phyloP scores from a whole-genome alignment of 2,888 invertebrate genomes.

The Eristalinus sepulchralis region DNA sequence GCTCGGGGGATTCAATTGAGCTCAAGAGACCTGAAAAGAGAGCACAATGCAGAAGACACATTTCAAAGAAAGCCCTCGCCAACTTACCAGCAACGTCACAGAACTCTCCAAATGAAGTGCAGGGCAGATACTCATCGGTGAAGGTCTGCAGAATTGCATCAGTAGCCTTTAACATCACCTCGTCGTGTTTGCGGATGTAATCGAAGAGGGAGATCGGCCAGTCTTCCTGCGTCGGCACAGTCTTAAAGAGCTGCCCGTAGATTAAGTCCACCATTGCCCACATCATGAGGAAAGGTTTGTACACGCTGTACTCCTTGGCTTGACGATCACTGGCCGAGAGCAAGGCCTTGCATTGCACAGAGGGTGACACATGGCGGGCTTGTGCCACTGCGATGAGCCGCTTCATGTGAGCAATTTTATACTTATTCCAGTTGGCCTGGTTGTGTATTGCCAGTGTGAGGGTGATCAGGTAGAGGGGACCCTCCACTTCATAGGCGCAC shows the following conservation, averaged over 20 bases:
- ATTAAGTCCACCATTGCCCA: constrained; percentile 92
- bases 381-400: constrained; percentile 90
- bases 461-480: constrained; percentile 93
- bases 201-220: constrained; percentile 96
- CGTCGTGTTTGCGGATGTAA: constrained; percentile 96
- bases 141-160: constrained; percentile 91
- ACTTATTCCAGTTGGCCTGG: constrained; percentile 88
- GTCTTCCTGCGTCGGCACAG: constrained; percentile 89
- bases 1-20: constrained; percentile 79
- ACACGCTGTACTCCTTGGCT: constrained; percentile 88
- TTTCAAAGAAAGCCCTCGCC: not conserved
- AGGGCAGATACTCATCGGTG: constrained; percentile 94
- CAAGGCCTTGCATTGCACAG: constrained; percentile 79
- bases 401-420: constrained; percentile 87
- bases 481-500: constrained; percentile 93
- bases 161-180: constrained; percentile 92
- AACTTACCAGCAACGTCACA: constrained; percentile 91
- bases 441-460: constrained; percentile 91
- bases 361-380: constrained; percentile 87
- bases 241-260: constrained; percentile 93
- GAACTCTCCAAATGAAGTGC: constrained; percentile 94
- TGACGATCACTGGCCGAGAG: constrained; percentile 82
- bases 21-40: constrained; percentile 76
- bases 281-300: constrained; percentile 93
- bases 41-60: not conserved